These are phyloP conservation scores for Macropodus opercularis DNA, from an alignment of 2,797 vertebrate species.

Conservation along the genomic window DNA sequence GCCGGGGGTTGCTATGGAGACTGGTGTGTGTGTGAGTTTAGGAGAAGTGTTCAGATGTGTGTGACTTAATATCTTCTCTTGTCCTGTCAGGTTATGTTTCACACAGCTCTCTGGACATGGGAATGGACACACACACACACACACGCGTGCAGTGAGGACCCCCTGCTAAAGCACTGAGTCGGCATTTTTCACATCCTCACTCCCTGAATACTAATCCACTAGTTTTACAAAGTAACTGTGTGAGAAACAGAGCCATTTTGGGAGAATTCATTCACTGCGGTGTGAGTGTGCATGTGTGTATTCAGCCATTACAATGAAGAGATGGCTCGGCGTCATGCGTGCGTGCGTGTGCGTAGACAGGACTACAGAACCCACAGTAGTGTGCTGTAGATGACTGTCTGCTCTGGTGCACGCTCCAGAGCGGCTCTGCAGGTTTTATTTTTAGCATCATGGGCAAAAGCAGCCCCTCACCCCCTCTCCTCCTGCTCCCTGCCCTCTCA, in stretches of 20 bases:
- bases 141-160: slow-evolving; percentile 13
- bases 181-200: slow-evolving; percentile 32
- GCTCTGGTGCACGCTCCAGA: slow-evolving; percentile 69
- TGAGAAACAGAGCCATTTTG: slow-evolving; percentile 15
- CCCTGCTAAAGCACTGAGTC: slow-evolving; percentile 35
- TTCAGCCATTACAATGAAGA: background rate
- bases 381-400: slow-evolving; percentile 67
- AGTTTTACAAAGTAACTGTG: slow-evolving; percentile 10
- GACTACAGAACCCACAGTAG: slow-evolving; percentile 42
- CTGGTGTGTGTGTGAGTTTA: slow-evolving; percentile 40
- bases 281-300: slow-evolving; percentile 10
- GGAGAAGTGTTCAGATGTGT: slow-evolving; percentile 30
- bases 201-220: slow-evolving; percentile 41
- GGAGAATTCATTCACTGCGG: slow-evolving; percentile 5
- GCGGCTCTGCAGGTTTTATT: slow-evolving; percentile 78
- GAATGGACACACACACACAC: slow-evolving; percentile 16
- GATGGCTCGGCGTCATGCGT: background rate
- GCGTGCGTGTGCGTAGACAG: slow-evolving; percentile 25
- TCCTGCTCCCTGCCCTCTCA: slow-evolving; percentile 40
- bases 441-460: slow-evolving; percentile 78
- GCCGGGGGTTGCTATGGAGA: slow-evolving; percentile 79
- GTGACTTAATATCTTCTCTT: slow-evolving; percentile 73
- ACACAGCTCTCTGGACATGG: slow-evolving; percentile 39
- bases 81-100: slow-evolving; percentile 66
- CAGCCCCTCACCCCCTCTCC: slow-evolving; percentile 22